Percentiles rank a stretch among this genome's conserved stretches.
phyloP scores from a whole-genome alignment of 2,113 vertebrate genomes.

The Podocnemis expansa region DNA sequence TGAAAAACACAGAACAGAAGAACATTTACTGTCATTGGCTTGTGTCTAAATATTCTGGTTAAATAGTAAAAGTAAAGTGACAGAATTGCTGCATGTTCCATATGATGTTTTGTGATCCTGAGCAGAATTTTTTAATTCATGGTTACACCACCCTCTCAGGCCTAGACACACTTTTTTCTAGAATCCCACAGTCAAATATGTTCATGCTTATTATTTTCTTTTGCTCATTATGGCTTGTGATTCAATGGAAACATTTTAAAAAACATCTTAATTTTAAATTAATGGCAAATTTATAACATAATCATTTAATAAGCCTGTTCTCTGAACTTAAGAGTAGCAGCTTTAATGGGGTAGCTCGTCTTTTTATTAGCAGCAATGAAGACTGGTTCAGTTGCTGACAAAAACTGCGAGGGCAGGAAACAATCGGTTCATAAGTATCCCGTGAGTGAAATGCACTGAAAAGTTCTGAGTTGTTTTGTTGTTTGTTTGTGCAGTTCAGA shows the following conservation, averaged over 20 bases:
- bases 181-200: background rate
- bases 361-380: background rate
- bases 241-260: background rate
- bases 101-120: conserved; percentile 18
- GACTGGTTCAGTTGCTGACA: background rate
- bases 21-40: conserved; percentile 36
- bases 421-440: conserved; percentile 39
- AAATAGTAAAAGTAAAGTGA: background rate
- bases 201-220: conserved; percentile 32
- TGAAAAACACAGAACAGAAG: conserved; percentile 7
- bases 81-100: background rate
- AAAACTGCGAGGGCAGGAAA: background rate
- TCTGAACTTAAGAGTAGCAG: conserved; percentile 1
- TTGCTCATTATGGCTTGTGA: conserved; percentile 51
- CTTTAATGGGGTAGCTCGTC: conserved; percentile 16
- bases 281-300: conserved; percentile 45
- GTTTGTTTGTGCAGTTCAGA: conserved; percentile 71
- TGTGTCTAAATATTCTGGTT: conserved; percentile 37
- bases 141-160: background rate
- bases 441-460: conserved; percentile 36
- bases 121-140: background rate
- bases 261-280: conserved; percentile 59
- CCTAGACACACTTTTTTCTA: conserved; percentile 20
- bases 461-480: conserved; percentile 49
- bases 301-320: conserved; percentile 47